Base-by-base conservation (phyloP, 2,113 vertebrate species). In the Lampris megalopsis region DNA sequence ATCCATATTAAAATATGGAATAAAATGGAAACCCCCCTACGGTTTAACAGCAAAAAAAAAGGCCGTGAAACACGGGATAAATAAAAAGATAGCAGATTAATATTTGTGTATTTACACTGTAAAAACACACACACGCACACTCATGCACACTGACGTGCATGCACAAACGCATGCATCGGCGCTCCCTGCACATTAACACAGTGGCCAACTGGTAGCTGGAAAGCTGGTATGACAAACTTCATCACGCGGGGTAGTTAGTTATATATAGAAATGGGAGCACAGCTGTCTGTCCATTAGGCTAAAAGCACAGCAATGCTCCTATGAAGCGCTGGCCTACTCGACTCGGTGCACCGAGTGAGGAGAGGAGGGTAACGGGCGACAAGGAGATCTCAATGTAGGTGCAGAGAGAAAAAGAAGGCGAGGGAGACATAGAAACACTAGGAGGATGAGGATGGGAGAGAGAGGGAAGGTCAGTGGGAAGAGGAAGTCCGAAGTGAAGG, bases 251-350 rank as follows among this genome's bases (percentile, higher is more conserved):
- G 53, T 60, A 59, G 59, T 66, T 72, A 57, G 90, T 80, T 92
- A 91, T 81, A 91, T 93, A 88, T 91, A 93, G 90, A 89, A 90
- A 88, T 79, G 82, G 68, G 90, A 90, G 83, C 90, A 87, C 82
- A 88, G 84, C 83, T 92, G 92, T 84, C 87, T 69, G 80, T 89
- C 87, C 87, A 92, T 89, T 88, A 85, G 80, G 63, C 88, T 89
- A 86, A 90, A 91, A 91, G 88, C 88, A 85, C 75, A 42, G 62
- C 58, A 75, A 72, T 56, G 72, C 9, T 24, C 5, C 38, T 64
- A 42, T 47, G 56, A 52, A 75, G 68, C 75, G n/a, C 42, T 50
- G 60, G 63, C 73, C 75, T 42, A 24, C 54, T 64, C 52, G 24
- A 52, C 48, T 73, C 62, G 5, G 13, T 59, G 35, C 1, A n/a